Conservation (phyloP, 2,113 vertebrate species). For the Eleginops maclovinus region DNA sequence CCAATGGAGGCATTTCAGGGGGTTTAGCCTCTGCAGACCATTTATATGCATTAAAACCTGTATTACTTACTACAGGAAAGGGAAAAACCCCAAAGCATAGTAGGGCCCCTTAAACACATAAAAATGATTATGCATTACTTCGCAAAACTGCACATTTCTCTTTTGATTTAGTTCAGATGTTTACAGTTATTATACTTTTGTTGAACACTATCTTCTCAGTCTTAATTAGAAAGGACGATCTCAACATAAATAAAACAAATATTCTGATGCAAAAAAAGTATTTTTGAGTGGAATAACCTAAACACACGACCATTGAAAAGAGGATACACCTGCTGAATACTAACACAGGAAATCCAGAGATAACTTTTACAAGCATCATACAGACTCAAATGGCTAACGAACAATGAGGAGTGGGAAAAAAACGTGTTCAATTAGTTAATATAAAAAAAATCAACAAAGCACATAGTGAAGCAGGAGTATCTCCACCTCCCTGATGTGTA, state of each 20-base stretch:
- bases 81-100: no score
- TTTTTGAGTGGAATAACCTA: neutral
- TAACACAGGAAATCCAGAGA: neutral
- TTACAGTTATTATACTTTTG: neutral
- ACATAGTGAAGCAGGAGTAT: neutral
- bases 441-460: no score
- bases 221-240: neutral
- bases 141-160: no score
- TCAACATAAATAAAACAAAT: neutral
- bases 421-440: no score
- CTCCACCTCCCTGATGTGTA: neutral
- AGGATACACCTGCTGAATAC: slow-evolving; percentile 5
- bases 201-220: neutral
- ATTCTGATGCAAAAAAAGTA: neutral
- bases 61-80: no score
- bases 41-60: no score
- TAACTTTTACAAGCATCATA: neutral
- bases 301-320: neutral
- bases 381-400: neutral
- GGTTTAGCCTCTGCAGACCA: no score
- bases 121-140: no score
- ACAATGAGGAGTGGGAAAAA: neutral
- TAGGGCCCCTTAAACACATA: no score
- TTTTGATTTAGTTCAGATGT: neutral
- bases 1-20: no score